Evolutionary conservation across 2,113 vertebrate species (phyloP).

Genomic region (Elanoides forficatus): DNA sequence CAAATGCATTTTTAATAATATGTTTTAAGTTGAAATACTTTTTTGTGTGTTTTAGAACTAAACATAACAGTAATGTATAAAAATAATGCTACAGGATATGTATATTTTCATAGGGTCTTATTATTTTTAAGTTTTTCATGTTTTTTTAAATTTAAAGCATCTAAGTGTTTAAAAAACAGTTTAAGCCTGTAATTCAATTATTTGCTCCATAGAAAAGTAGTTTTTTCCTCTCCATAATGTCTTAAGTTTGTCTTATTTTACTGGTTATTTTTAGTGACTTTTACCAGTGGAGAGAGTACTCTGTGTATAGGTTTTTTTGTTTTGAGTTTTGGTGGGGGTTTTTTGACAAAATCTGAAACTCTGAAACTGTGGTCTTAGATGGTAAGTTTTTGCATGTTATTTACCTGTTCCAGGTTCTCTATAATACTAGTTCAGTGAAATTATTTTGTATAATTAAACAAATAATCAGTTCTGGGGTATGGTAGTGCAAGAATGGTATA

Average conservation of each 20-base stretch:
- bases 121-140: not conserved
- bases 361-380: not conserved
- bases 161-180: not conserved
- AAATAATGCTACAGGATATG: not conserved
- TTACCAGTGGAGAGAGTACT: not conserved
- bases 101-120: not conserved
- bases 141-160: not conserved
- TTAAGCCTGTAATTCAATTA: not conserved
- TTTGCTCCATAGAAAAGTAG: not conserved
- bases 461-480: not conserved
- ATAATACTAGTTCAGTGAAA: not conserved
- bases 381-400: not conserved
- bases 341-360: not conserved
- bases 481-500: not conserved
- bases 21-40: not conserved
- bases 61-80: not conserved
- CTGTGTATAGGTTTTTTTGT: not conserved
- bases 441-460: not conserved
- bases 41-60: not conserved
- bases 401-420: not conserved
- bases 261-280: not conserved
- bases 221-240: not conserved
- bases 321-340: not conserved
- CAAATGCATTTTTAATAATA: not conserved
- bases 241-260: not conserved